These are phyloP conservation scores for Macrophya annulata DNA, from an alignment of 2,888 invertebrate genomes.

Conservation along the genomic window DNA sequence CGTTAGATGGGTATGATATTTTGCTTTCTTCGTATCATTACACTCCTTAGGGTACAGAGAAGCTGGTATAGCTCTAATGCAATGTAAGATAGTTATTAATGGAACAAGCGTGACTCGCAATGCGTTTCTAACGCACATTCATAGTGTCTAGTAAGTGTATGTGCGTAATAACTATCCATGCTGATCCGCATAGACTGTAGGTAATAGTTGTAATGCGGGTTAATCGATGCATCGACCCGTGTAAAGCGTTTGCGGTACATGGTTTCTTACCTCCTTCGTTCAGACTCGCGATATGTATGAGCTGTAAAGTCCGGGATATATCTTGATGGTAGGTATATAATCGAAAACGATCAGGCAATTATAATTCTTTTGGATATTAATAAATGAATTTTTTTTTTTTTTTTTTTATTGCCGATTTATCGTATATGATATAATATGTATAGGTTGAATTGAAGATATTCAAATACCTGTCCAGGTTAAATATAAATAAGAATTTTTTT, in stretches of 20 bases:
- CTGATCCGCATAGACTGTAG: constrained; percentile 1
- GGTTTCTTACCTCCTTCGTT: constrained; percentile 41
- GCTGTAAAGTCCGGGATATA: not conserved
- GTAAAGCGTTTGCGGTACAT: constrained; percentile 66
- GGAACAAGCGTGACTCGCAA: constrained; percentile 68
- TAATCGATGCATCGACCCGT: constrained; percentile 76
- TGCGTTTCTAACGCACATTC: constrained; percentile 23
- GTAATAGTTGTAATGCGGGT: constrained; percentile 70
- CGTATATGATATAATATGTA: not conserved
- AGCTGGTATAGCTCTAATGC: not conserved
- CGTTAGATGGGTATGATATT: not conserved
- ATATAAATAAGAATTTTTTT: not conserved
- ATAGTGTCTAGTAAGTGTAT: not conserved
- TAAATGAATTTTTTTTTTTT: not conserved
- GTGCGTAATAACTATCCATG: not conserved
- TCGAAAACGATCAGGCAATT: not conserved
- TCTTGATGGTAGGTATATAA: not conserved
- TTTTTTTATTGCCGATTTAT: not conserved
- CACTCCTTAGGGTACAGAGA: constrained; percentile 17
- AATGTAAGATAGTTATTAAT: constrained; percentile 64
- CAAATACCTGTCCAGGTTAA: too few relatives aligned
- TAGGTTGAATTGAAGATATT: not conserved
- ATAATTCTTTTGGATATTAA: not conserved
- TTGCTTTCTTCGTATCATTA: constrained; percentile 56
- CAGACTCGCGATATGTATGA: not conserved